phyloP scores from a whole-genome alignment of 2,888 invertebrate species.

The Pelosia muscerda region DNA sequence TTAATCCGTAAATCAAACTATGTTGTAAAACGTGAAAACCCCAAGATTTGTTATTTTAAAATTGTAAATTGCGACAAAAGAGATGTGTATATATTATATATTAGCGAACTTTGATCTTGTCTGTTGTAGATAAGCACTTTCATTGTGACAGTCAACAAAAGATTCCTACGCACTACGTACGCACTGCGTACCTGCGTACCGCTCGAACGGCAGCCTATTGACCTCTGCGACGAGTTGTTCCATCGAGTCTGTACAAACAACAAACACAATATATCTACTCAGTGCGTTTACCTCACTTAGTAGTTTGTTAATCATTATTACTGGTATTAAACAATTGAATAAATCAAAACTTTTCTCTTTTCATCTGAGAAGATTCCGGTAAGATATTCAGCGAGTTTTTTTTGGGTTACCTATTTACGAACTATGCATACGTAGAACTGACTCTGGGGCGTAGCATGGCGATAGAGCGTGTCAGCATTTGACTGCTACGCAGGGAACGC shows the following conservation, averaged over 20 bases:
- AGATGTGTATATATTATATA: neutral
- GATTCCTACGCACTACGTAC: conserved; percentile 22
- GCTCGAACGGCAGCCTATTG: conserved; percentile 17
- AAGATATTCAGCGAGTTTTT: too few relatives aligned
- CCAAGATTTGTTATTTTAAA: too few relatives aligned
- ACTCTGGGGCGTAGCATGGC: too few relatives aligned
- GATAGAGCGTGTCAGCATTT: too few relatives aligned
- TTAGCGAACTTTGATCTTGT: conserved; percentile 26
- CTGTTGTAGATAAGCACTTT: conserved; percentile 22
- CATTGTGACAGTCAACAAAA: conserved; percentile 35
- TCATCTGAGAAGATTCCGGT: too few relatives aligned
- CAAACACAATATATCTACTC: conserved; percentile 24
- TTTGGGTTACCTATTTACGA: too few relatives aligned
- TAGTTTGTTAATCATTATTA: conserved; percentile 1
- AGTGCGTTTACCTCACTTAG: conserved; percentile 21
- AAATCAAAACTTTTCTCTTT: too few relatives aligned
- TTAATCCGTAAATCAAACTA: neutral
- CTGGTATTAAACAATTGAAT: neutral
- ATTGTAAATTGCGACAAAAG: too few relatives aligned
- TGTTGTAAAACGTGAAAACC: neutral
- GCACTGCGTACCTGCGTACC: conserved; percentile 12
- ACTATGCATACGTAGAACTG: too few relatives aligned
- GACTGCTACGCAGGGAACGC: too few relatives aligned
- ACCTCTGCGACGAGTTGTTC: conserved; percentile 23
- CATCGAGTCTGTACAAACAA: conserved; percentile 16